Conservation (phyloP, 2,888 invertebrate species). For the Lasius fuliginosus region DNA sequence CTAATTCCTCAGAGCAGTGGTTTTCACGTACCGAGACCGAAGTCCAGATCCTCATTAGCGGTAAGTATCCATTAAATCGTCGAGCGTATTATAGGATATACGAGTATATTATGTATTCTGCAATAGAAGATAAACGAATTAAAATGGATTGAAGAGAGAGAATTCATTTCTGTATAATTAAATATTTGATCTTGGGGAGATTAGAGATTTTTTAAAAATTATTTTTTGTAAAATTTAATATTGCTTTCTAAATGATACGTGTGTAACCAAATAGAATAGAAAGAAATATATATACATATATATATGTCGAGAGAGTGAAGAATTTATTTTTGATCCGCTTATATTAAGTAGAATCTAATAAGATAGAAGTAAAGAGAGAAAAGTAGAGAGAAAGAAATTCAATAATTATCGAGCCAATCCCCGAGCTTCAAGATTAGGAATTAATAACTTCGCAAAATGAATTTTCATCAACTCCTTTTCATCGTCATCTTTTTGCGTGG, state of each 20-base stretch:
- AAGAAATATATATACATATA: neutral
- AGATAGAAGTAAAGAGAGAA: constrained; percentile 6
- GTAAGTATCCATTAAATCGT: constrained; percentile 83
- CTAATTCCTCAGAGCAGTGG: constrained; percentile 89
- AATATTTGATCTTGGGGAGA: neutral
- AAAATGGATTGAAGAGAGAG: neutral
- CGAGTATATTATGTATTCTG: neutral
- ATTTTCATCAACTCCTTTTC: neutral
- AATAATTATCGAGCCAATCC: constrained; percentile 26
- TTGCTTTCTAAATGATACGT: neutral
- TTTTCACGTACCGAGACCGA: constrained; percentile 93
- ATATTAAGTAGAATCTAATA: constrained; percentile 7
- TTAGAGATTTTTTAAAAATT: neutral
- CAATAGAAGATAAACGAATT: neutral
- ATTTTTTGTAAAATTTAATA: neutral
- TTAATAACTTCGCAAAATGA: neutral
- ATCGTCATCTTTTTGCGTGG: neutral
- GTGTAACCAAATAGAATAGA: neutral
- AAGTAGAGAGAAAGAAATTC: neutral
- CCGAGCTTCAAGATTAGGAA: neutral
- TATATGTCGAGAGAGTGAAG: neutral
- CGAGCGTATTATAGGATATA: too few species aligned
- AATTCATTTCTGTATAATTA: neutral
- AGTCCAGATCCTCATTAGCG: constrained; percentile 92
- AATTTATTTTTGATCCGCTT: neutral